Evolutionary conservation across 1,140 invertebrate species (phyloP).

Genomic region (Lepidostoma basale): DNA sequence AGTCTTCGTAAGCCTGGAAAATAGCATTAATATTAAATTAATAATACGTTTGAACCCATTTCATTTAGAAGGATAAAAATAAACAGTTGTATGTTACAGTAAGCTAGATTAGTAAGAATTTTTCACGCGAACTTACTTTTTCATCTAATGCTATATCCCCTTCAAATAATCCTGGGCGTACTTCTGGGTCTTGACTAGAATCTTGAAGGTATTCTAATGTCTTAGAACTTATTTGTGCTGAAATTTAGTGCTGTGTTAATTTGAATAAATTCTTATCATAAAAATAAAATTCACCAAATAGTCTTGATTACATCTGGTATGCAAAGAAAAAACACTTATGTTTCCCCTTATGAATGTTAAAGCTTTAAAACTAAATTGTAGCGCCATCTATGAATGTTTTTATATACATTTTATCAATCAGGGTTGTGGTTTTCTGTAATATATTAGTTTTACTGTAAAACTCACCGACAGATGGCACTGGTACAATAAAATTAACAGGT

Average conservation of each 20-base stretch:
- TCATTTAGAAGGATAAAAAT: neutral
- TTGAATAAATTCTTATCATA: neutral
- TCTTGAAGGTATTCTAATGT: constrained; percentile 35
- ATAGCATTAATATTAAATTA: neutral
- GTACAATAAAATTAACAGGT: constrained; percentile 18
- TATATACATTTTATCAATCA: too few species aligned
- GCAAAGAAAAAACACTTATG: too few species aligned
- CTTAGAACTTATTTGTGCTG: constrained; percentile 34
- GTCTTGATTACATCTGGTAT: too few species aligned
- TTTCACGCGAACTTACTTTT: constrained; percentile 48
- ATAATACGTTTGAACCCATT: neutral
- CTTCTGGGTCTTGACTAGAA: constrained; percentile 66
- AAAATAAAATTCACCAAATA: too few species aligned
- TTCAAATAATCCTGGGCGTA: constrained; percentile 69
- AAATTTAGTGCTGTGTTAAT: constrained; percentile 15
- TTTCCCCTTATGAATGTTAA: too few species aligned
- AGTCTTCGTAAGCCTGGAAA: constrained; percentile 61
- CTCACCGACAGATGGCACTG: constrained; percentile 34
- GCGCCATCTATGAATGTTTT: too few species aligned
- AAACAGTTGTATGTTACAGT: neutral
- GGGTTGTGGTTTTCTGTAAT: too few species aligned
- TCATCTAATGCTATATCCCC: constrained; percentile 68
- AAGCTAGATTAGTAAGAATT: neutral
- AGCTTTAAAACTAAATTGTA: too few species aligned
- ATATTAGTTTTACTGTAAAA: too few species aligned